Percentiles rank a stretch among this genome's conserved stretches.
Evolutionary conservation across 2,113 vertebrate genomes (phyloP).

Genomic region (Callopanchax toddi): DNA sequence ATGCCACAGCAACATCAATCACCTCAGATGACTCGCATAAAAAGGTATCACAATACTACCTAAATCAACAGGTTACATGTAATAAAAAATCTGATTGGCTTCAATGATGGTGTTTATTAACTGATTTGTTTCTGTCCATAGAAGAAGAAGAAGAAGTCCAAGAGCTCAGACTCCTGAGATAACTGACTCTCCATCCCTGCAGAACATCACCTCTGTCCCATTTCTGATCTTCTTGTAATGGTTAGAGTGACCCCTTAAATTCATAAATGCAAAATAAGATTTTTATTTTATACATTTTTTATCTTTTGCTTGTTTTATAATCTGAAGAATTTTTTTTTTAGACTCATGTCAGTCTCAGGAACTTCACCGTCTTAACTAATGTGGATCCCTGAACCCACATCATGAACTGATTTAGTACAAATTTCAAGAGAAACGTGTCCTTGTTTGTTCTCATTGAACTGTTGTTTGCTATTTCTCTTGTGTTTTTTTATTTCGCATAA

Average conservation of each 20-base stretch:
- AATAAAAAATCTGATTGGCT: too few species aligned
- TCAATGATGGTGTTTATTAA: neutral
- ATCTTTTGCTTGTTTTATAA: slow-evolving; percentile 5
- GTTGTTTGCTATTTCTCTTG: accelerated
- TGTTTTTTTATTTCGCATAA: neutral
- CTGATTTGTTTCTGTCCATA: slow-evolving; percentile 29
- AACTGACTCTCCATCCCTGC: neutral
- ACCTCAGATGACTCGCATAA: slow-evolving; percentile 20
- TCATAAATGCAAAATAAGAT: neutral
- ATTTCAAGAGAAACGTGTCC: neutral
- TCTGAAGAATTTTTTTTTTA: neutral
- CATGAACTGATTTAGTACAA: neutral
- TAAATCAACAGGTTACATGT: neutral
- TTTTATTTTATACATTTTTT: slow-evolving; percentile 32
- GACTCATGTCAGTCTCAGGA: neutral
- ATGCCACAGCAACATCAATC: neutral
- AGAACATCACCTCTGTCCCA: neutral
- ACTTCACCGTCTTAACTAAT: neutral
- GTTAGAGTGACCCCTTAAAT: too few species aligned
- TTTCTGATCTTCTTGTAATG: neutral
- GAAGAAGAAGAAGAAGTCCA: slow-evolving; percentile 70
- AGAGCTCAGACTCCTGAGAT: slow-evolving; percentile 33
- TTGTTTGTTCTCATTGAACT: neutral
- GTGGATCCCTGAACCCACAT: neutral
- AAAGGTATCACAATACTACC: slow-evolving; percentile 43